phyloP scores from a whole-genome alignment of 2,113 vertebrate genomes.

The Hylia prasina region DNA sequence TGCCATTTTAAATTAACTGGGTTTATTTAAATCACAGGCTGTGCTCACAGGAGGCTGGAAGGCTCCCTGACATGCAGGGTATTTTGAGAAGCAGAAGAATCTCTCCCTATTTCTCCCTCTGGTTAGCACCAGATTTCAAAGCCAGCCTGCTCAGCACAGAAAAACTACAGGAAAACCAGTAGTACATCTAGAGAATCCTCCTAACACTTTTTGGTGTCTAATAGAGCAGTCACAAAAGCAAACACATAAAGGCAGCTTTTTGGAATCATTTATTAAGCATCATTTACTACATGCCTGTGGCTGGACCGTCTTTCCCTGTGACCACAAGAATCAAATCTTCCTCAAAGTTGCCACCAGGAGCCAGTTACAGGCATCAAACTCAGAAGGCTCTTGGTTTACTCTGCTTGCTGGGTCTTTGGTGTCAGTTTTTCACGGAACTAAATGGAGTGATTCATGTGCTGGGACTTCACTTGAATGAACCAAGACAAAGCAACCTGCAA shows the following conservation, averaged over 20 bases:
- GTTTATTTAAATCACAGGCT: neutral
- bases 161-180: neutral
- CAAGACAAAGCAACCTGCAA: slow-evolving; percentile 37
- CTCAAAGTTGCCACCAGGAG: neutral
- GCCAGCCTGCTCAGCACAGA: neutral
- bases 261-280: slow-evolving; percentile 62
- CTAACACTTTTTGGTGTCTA: neutral
- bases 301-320: slow-evolving; percentile 30
- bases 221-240: slow-evolving; percentile 19
- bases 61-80: neutral
- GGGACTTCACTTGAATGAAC: neutral
- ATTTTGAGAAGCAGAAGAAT: neutral
- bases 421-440: neutral
- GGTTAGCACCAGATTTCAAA: neutral
- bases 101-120: neutral
- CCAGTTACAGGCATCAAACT: neutral
- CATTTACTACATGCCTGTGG: slow-evolving; percentile 47
- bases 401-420: neutral
- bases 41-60: neutral
- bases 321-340: slow-evolving; percentile 49
- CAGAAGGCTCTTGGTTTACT: neutral
- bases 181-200: neutral
- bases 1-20: neutral
- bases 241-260: slow-evolving; percentile 57
- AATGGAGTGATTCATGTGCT: neutral